Evolutionary conservation across 2,797 vertebrate genomes (phyloP), one percentile per base, ranked within the genome.

Genomic region (Aselliscus stoliczkanus): DNA sequence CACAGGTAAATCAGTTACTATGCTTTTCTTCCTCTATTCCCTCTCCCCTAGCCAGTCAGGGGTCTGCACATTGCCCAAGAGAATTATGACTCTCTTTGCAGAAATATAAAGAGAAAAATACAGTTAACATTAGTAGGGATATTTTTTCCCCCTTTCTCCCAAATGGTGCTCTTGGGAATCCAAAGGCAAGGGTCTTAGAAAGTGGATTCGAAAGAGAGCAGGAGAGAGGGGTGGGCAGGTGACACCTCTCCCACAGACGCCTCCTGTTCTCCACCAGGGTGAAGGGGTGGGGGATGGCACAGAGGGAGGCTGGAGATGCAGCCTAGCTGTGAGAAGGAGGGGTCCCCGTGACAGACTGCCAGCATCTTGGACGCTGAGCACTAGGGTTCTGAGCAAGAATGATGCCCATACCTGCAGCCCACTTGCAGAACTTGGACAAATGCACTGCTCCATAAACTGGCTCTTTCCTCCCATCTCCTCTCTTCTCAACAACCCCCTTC

Each of bases 151-250:
- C 47, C 13, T 79, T 83, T 73, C 34, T 90, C 69, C 82, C 64
- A 94, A 86, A 73, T 56, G 52, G 87, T 70, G n/a, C 58, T 80
- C 60, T 84, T 79, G 73, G 75, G 69, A 70, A 58, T 67, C 37
- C 84, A 23, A 20, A 56, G 62, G 39, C 37, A 80, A 52, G 54
- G 31, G 39, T 23, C 37, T 31, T 47, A 39, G 27, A 44, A 88
- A 90, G 79, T 56, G 23, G 83, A 56, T n/a, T 54, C n/a, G 9
- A 52, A 79, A 86, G 70, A 54, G 44, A 56, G 39, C 9, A 27
- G 5, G 4, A 42, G 2, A 21, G 25, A 44, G 14, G 20, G 44
- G 6, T 39, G 58, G 72, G 15, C n/a, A 27, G 20, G 54, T 27
- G 44, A 64, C 67, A 54, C 3, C 37, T 6, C 12, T 54, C 70